Conservation (phyloP, 2,888 invertebrate species). For the Hypolimnas misippus region DNA sequence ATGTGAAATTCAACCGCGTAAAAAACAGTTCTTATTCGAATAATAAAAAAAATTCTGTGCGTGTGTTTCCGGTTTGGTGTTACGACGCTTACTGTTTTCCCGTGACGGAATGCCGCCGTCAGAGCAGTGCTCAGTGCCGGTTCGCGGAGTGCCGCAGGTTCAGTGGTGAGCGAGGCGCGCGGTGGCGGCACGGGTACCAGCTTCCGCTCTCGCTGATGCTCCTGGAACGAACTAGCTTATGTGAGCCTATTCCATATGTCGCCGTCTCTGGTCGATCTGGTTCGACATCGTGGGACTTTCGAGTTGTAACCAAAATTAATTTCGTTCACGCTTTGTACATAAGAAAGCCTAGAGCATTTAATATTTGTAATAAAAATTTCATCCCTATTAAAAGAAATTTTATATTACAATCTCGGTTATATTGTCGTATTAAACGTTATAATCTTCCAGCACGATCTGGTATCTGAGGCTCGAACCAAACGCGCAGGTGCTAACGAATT, state of each 20-base stretch:
- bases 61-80: not conserved
- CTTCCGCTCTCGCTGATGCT: conserved; percentile 6
- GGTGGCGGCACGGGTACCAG: not conserved
- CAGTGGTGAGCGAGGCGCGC: too few species aligned
- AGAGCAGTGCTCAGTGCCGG: not conserved
- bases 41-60: not conserved
- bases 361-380: conserved; percentile 29
- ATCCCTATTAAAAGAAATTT: conserved; percentile 16
- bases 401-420: conserved; percentile 27
- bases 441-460: conserved; percentile 13
- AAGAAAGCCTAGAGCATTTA: conserved; percentile 44
- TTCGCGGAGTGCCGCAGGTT: too few species aligned
- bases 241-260: conserved; percentile 7
- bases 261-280: not conserved
- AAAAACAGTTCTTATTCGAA: not conserved
- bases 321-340: conserved; percentile 51
- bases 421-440: conserved; percentile 20
- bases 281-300: conserved; percentile 5
- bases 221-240: not conserved
- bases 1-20: not conserved
- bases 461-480: conserved; percentile 20
- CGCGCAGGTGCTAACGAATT: conserved; percentile 34
- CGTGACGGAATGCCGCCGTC: not conserved
- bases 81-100: not conserved
- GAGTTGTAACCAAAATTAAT: conserved; percentile 21